Evolutionary conservation across 2,888 invertebrate genomes (phyloP), one percentile per base, ranked within the genome.

Genomic region (Parnassius apollo): DNA sequence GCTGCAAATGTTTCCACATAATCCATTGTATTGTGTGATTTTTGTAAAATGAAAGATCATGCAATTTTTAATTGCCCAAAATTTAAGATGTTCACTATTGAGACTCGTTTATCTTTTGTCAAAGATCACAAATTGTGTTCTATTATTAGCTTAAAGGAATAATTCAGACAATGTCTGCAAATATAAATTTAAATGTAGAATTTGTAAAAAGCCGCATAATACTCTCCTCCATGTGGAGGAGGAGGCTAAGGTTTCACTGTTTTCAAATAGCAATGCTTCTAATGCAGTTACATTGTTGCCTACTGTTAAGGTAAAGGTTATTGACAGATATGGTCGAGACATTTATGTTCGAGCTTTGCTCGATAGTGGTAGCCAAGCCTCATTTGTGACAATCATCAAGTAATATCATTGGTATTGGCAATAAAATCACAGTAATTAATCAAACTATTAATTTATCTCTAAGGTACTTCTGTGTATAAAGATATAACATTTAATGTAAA

Each of bases 121-220:
- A 52, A 53, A 55, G 7, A 45, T 42, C 42, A 53, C 12, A 53
- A 42, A n/a, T 42, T 53, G 42, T 54, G 46, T 51, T 45, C 54
- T 35, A 13, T 42, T 42, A 42, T 42, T 42, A 42, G 25, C n/a
- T 18, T 18, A 18, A 51, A 51, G n/a, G 42, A 2, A 35, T 22
- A 42, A 53, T 42, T 4, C 35, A 35, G 12, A 42, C 2, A 44
- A 44, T 25, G 13, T n/a, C 18, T 54, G 53, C n/a, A 54, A 13
- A 42, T 54, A n/a, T 13, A 35, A 54, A 2, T 59, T 59, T 51
- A 44, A 45, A 45, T 52, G 46, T 52, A 45, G 11, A 42, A 46
- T 56, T 25, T 70, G 68, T 51, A 68, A 68, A 58, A 59, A 46
- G 18, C n/a, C n/a, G n/a, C 66, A 66, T 45, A 62, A 66, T 57